These are phyloP conservation scores for Amorpha juglandis DNA, from an alignment of 2,888 invertebrate genomes.

Conservation along the genomic window DNA sequence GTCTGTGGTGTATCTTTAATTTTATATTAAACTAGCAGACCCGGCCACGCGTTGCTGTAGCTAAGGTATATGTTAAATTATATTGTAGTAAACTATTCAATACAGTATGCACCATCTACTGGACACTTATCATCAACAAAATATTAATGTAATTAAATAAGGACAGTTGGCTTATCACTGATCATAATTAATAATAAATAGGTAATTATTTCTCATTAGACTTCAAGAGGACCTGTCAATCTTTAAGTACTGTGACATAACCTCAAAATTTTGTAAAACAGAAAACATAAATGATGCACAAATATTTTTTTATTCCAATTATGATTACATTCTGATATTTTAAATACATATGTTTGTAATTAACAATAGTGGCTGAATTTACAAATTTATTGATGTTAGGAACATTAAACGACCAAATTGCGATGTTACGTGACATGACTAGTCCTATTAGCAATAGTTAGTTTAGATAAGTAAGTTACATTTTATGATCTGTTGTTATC, in stretches of 20 bases:
- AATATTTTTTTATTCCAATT: not conserved
- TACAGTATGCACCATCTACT: no score
- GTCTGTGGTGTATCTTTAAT: not conserved
- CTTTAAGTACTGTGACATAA: slow-evolving; percentile 10
- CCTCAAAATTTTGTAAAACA: not conserved
- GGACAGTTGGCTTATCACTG: not conserved
- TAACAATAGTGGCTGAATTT: not conserved
- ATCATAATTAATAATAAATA: not conserved
- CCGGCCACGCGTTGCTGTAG: no score
- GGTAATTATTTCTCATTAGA: not conserved
- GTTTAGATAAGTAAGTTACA: not conserved
- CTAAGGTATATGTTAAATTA: no score
- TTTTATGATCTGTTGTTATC: not conserved
- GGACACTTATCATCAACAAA: no score
- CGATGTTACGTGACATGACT: slow-evolving; percentile 5
- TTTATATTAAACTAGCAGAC: no score
- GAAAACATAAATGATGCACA: not conserved
- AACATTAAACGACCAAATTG: slow-evolving; percentile 51
- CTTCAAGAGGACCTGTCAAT: slow-evolving; percentile 11
- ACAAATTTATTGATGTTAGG: slow-evolving; percentile 62
- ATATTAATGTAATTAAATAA: not conserved
- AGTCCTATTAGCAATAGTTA: not conserved
- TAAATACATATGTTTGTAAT: not conserved
- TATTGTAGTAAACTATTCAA: no score
- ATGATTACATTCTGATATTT: not conserved